phyloP scores from a whole-genome alignment of 2,797 vertebrate species.

The Natrix natrix region DNA sequence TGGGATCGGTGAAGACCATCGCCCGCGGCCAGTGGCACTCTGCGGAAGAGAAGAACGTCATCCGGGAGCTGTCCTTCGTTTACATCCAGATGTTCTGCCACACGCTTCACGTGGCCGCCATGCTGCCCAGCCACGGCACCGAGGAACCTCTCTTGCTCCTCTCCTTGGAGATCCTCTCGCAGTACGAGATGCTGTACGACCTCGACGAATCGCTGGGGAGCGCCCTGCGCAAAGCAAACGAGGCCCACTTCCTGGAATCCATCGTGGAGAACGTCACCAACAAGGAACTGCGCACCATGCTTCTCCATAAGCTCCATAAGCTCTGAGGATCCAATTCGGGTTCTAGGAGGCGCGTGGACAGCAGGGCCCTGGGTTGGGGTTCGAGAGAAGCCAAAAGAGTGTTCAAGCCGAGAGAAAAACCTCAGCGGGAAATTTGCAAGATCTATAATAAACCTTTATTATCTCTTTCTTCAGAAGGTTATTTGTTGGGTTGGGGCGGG shows the following conservation, averaged over 20 bases:
- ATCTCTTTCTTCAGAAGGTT: neutral
- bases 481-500: neutral
- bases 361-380: neutral
- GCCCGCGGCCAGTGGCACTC: constrained; percentile 16
- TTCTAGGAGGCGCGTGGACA: too few species aligned
- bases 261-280: constrained; percentile 79
- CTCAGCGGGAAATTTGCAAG: neutral
- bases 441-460: constrained; percentile 49
- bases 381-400: neutral
- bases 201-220: constrained; percentile 73
- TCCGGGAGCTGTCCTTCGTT: constrained; percentile 84
- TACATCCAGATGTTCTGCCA: constrained; percentile 94
- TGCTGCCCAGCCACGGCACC: constrained; percentile 78
- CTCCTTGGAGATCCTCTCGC: constrained; percentile 86
- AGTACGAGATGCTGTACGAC: constrained; percentile 76
- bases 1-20: constrained; percentile 71
- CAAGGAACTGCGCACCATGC: constrained; percentile 77
- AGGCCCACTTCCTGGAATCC: constrained; percentile 85
- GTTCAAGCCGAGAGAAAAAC: neutral
- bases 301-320: constrained; percentile 88
- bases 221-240: constrained; percentile 79
- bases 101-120: constrained; percentile 88
- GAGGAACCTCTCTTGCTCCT: constrained; percentile 80
- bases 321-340: constrained; percentile 48
- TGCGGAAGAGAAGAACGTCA: constrained; percentile 25